Percentiles rank a stretch among this genome's conserved stretches.
These are phyloP conservation scores for Nemurella pictetii DNA, from an alignment of 2,888 invertebrate species.

Conservation along the genomic window DNA sequence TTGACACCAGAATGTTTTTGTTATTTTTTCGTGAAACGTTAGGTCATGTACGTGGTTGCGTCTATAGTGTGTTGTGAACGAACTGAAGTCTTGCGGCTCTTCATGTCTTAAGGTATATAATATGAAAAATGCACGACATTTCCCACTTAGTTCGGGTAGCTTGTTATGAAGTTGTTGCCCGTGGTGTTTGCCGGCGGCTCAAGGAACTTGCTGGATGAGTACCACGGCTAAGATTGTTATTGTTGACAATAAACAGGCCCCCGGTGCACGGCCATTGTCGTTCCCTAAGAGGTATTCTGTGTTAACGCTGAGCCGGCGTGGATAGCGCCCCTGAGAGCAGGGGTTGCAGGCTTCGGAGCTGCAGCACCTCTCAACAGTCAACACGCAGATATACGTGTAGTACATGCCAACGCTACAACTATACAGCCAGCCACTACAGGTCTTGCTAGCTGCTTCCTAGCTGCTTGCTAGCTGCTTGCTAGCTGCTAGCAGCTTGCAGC, in stretches of 20 bases:
- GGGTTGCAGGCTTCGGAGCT: background rate
- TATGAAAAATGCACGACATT: background rate
- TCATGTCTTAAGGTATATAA: background rate
- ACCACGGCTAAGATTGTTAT: background rate
- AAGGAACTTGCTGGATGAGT: background rate
- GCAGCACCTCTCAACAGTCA: background rate
- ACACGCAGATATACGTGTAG: background rate
- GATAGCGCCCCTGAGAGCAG: background rate
- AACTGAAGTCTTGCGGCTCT: background rate
- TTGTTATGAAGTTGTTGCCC: background rate
- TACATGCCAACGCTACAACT: too few relatives aligned
- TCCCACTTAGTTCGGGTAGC: background rate
- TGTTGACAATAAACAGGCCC: background rate
- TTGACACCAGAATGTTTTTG: too few relatives aligned
- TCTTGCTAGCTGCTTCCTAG: too few relatives aligned
- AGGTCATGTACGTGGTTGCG: too few relatives aligned
- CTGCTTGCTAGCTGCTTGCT: too few relatives aligned
- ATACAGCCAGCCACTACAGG: background rate
- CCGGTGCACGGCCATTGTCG: background rate
- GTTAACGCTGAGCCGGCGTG: background rate
- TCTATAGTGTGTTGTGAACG: background rate
- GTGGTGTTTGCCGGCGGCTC: background rate
- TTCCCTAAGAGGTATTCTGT: constrained; percentile 6
- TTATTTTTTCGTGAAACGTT: too few relatives aligned
- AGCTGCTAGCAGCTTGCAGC: too few relatives aligned